Base-by-base conservation (phyloP, 2,888 invertebrate species). In the Drosophila barbarae region DNA sequence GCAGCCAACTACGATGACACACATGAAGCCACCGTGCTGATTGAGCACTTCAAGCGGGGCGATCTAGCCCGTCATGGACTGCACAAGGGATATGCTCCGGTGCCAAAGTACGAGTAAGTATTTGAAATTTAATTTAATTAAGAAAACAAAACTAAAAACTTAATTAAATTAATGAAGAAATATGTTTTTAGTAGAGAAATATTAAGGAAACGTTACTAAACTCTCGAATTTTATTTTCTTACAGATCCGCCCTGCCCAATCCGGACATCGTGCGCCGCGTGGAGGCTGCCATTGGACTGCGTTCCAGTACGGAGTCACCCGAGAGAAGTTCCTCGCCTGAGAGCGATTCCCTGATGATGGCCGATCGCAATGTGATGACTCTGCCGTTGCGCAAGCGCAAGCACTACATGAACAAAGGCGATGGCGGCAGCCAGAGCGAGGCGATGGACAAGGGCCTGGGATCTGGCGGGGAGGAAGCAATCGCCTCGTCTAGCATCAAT, bases 361-460 rank as follows among this genome's bases (percentile, higher is more conserved):
- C 89, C 5, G 91, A 90, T 68, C 91, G 92, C 26, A 93, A 93
- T 83, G 91, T 91, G 60, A 90, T 91, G 87, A 94, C 93, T 63
- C 89, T 95, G 72, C 96, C 96, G 5, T 93, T 94, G 5, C 91
- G 95, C 65, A 96, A 96, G 89, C 92, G 96, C 66, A 95, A 94
- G 88, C 92, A 95, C 91, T 95, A 93, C 88, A 91, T 92, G 88
- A 93, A 92, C 63, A 90, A 93, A 91, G 81, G 93, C 91, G 85
- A 79, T 26, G 28, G 46, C 28, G 35, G 47, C 6, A 52, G 34
- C 39, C 93, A 64, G 36, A 42, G 13, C 0, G 58, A 70, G 23
- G 4, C 49, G 18, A 12, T 34, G 10, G 50, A 52, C 30, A 69
- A 52, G 51, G 23, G 34, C 0, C 18, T 47, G 44, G 49, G 34